phyloP scores from a whole-genome alignment of 2,113 vertebrate species.

The Zingel zingel region DNA sequence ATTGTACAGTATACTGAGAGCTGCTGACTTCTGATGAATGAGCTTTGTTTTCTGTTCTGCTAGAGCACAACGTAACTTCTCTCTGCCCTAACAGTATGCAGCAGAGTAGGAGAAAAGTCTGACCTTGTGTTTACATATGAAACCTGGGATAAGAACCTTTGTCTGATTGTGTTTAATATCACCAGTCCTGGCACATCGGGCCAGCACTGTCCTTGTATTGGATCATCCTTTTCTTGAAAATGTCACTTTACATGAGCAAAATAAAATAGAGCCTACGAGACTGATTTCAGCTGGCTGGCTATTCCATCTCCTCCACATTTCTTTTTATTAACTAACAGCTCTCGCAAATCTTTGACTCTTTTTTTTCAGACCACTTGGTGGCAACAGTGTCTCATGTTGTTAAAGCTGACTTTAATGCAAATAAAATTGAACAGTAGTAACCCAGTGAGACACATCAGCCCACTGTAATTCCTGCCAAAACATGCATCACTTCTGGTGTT shows the following conservation, averaged over 20 bases:
- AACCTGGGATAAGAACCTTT: constrained; percentile 8
- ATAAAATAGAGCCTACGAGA: background rate
- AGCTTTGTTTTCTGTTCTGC: constrained; percentile 31
- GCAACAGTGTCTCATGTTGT: constrained; percentile 75
- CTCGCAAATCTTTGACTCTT: constrained; percentile 17
- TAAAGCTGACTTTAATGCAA: constrained; percentile 4
- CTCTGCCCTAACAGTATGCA: background rate
- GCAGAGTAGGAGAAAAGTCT: constrained; percentile 13
- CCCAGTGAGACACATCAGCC: background rate
- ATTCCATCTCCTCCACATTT: background rate
- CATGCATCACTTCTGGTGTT: background rate
- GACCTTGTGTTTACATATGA: constrained; percentile 42
- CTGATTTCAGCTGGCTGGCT: background rate
- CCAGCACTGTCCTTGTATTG: background rate
- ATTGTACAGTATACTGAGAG: background rate
- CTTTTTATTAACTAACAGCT: background rate
- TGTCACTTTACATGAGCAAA: background rate
- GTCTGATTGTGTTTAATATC: constrained; percentile 16
- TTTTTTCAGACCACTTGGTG: constrained; percentile 73
- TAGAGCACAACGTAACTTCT: constrained; percentile 1
- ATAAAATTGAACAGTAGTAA: constrained; percentile 5
- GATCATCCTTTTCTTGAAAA: constrained; percentile 3
- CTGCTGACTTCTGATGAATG: constrained; percentile 35
- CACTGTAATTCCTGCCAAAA: background rate
- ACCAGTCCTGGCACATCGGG: background rate